These are phyloP conservation scores for Caenorhabditis becei DNA, from an alignment of 2,888 invertebrate species.

Conservation along the genomic window DNA sequence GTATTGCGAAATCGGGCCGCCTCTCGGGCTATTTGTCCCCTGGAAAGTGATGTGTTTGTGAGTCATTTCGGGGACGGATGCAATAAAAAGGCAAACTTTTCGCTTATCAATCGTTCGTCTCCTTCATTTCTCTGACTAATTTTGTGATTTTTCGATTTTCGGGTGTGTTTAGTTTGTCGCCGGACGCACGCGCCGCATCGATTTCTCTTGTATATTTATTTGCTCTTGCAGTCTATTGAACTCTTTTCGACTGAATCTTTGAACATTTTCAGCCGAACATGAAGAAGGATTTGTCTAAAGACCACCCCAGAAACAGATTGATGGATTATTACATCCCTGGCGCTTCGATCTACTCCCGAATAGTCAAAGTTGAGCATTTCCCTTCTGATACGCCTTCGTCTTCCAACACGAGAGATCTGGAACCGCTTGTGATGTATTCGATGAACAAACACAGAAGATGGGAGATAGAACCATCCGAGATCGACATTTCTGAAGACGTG, in stretches of 20 bases:
- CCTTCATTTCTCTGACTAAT: neutral
- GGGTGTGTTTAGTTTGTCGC: neutral
- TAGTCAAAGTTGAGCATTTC: constrained; percentile 47
- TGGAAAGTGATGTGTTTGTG: constrained; percentile 36
- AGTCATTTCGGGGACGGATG: constrained; percentile 16
- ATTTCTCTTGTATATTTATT: neutral
- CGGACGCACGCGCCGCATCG: neutral
- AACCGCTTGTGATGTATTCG: constrained; percentile 43
- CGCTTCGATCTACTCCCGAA: constrained; percentile 20
- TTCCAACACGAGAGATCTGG: constrained; percentile 3
- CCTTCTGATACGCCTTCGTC: constrained; percentile 13
- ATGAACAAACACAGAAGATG: constrained; percentile 41
- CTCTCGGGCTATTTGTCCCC: too few species aligned
- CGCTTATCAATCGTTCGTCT: constrained; percentile 10
- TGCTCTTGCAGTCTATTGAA: neutral
- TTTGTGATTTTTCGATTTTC: neutral
- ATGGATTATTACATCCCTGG: constrained; percentile 41
- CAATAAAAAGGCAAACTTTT: constrained; percentile 1
- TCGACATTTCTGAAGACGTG: neutral
- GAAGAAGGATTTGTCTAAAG: constrained; percentile 17
- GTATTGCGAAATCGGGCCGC: constrained; percentile 37
- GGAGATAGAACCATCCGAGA: constrained; percentile 30
- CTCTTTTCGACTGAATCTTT: too few species aligned
- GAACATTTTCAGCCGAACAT: too few species aligned
- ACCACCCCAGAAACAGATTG: constrained; percentile 41